phyloP scores from a whole-genome alignment of 37 sponge, comb jelly and placozoan species.

The Petrosia ficiformis region DNA sequence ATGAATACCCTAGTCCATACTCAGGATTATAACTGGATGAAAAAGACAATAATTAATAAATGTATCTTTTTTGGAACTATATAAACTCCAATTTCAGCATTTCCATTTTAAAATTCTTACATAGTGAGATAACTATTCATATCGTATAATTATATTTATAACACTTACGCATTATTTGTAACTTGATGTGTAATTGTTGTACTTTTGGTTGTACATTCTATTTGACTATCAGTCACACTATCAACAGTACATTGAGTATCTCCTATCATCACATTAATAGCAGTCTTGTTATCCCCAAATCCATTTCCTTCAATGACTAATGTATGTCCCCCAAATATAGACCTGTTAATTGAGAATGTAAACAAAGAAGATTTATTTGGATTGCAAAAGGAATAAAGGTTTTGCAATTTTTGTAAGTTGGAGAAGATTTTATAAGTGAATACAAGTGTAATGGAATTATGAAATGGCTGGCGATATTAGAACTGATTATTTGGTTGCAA shows the following conservation, averaged over 20 bases:
- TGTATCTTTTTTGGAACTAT: background rate
- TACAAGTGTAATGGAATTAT: too few relatives aligned
- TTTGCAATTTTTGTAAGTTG: too few relatives aligned
- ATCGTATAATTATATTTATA: background rate
- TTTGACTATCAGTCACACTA: slow-evolving; percentile 15
- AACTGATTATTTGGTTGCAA: too few relatives aligned
- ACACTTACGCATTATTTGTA: slow-evolving; percentile 64
- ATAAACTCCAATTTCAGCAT: slow-evolving; percentile 5
- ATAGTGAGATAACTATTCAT: background rate
- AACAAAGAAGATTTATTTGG: too few relatives aligned
- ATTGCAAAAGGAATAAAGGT: too few relatives aligned
- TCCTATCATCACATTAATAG: background rate
- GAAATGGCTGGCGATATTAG: too few relatives aligned
- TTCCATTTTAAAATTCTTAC: background rate
- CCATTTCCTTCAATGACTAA: slow-evolving; percentile 57
- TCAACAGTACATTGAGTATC: too few relatives aligned
- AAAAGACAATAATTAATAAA: background rate
- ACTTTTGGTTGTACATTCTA: slow-evolving; percentile 42
- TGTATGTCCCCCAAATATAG: slow-evolving; percentile 76
- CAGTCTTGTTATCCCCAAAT: slow-evolving; percentile 26
- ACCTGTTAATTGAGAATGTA: slow-evolving; percentile 28
- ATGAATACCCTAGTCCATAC: slow-evolving; percentile 73
- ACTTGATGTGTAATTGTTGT: slow-evolving; percentile 34
- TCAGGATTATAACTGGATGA: slow-evolving; percentile 28
- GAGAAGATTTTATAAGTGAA: too few relatives aligned